Percentiles rank a stretch among this genome's conserved stretches.
Evolutionary conservation across 92 coral and sea anemone genomes (phyloP).

Genomic region (Phenganax marumi): DNA sequence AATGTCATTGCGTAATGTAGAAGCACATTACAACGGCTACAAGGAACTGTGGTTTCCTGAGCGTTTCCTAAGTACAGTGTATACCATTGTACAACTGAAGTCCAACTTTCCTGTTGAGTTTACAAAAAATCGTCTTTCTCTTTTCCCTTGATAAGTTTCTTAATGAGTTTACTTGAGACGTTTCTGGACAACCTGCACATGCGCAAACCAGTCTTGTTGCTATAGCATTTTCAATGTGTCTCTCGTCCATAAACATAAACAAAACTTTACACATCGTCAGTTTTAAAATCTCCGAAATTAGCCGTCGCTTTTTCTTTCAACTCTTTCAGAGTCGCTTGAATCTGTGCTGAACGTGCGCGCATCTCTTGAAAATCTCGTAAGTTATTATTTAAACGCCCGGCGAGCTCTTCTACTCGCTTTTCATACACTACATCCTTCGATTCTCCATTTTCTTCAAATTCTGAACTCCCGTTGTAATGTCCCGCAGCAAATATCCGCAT

Average conservation of each 20-base stretch:
- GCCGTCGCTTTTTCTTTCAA: constrained; percentile 11
- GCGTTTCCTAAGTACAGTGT: no score
- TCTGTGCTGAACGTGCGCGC: constrained; percentile 32
- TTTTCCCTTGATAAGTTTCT: no score
- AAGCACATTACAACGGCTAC: no score
- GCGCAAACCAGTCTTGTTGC: not conserved
- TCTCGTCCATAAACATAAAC: not conserved
- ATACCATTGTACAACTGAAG: no score
- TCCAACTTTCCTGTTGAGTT: no score
- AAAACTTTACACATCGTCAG: not conserved
- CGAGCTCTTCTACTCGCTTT: constrained; percentile 13
- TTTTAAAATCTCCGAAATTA: not conserved
- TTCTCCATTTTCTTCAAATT: not conserved
- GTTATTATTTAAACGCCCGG: constrained; percentile 28
- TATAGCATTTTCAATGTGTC: not conserved
- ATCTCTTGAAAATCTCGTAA: constrained; percentile 33
- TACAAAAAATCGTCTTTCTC: no score
- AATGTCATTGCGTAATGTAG: no score
- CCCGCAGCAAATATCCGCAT: not conserved
- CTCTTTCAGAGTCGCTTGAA: constrained; percentile 11
- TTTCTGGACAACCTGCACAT: no score
- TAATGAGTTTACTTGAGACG: no score
- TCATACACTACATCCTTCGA: constrained; percentile 4
- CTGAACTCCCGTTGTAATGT: not conserved
- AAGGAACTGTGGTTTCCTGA: no score